Evolutionary conservation across 2,888 invertebrate genomes (phyloP), one percentile per base, ranked within the genome.

Genomic region (Aphodius sticticus): DNA sequence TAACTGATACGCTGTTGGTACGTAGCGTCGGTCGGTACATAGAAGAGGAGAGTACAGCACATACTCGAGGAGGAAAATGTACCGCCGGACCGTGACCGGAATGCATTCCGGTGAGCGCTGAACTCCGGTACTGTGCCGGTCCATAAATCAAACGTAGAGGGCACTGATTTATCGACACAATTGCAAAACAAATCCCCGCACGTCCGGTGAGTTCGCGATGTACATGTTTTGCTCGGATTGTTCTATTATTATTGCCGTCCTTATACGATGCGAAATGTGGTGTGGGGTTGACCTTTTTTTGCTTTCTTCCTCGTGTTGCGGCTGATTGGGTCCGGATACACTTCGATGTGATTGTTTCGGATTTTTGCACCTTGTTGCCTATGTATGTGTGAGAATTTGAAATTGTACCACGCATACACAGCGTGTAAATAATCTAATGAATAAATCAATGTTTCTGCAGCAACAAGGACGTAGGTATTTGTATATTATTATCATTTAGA

Each of bases 151-250:
- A 78, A 76, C 69, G 26, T 74, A 36, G n/a, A 78, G 75, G 16
- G 76, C 26, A 76, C 69, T 78, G 78, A 78, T 78, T 78, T 78
- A 78, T 78, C 37, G 76, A 37, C 37, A 38, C 38, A 78, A 78
- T 78, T 76, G 38, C 72, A 75, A 70, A 70, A 76, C 75, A 78
- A 78, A 70, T 38, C 69, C 14, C 69, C 70, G 35, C 53, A 69
- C 37, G 76, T 53, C 53, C 53, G 53, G 53, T 53, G 53, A 12
- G 53, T 12, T 53, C 53, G 53, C 53, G 53, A 53, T 53, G 53
- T 53, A 53, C 53, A 53, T 53, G 53, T 53, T 53, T 53, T 12
- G 53, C 53, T 53, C 53, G 53, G 53, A 53, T 53, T 53, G 53
- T 53, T 53, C 53, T 53, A 53, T 53, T 53, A 53, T 53, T 53